phyloP scores from a whole-genome alignment of 1,140 invertebrate genomes.

The Papilio polytes region DNA sequence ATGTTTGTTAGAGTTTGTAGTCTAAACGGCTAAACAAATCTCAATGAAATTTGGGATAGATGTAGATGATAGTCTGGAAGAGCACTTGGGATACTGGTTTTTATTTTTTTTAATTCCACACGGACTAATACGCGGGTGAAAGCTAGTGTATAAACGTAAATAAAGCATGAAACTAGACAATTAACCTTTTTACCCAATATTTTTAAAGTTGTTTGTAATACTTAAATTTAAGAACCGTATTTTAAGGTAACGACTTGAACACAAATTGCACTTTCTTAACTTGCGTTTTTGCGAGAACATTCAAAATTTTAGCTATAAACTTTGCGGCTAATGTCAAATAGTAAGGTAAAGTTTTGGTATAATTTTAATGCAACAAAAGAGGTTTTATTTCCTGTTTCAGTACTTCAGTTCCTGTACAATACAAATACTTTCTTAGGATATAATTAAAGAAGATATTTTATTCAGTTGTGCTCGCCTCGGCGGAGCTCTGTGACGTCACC shows the following conservation, averaged over 20 bases:
- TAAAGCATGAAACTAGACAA: no score
- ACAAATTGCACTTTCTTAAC: constrained; percentile 8
- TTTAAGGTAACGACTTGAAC: neutral
- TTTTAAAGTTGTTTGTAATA: neutral
- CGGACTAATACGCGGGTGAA: no score
- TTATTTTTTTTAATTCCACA: no score
- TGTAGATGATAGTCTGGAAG: no score
- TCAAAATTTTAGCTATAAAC: neutral
- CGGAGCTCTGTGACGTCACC: neutral
- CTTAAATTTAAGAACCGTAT: neutral
- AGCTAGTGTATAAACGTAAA: no score
- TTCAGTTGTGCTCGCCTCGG: neutral
- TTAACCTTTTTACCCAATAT: no score
- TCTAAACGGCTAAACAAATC: no score
- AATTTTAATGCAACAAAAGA: constrained; percentile 24
- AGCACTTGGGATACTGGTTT: no score
- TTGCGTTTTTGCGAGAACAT: neutral
- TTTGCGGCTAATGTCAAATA: constrained; percentile 9
- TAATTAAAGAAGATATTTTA: neutral
- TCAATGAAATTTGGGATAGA: no score
- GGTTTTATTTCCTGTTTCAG: constrained; percentile 4
- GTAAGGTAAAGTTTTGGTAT: neutral
- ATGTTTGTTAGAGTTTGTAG: no score
- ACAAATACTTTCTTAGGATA: neutral
- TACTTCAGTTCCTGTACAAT: neutral